Evolutionary conservation across 2,888 invertebrate species (phyloP).

Genomic region (Cacoxenus indagator): DNA sequence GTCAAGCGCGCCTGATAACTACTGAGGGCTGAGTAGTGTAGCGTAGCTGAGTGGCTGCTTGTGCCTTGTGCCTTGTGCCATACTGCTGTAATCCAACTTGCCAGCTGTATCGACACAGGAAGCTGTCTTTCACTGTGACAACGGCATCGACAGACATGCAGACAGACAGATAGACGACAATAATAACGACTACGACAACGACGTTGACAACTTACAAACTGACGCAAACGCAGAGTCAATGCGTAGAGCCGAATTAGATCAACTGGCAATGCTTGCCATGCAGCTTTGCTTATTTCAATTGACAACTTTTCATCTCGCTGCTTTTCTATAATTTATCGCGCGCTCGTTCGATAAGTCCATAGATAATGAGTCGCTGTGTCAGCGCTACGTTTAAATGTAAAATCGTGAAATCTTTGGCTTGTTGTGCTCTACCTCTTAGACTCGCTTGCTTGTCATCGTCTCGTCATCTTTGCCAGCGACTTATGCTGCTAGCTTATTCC

Average conservation of each 20-base stretch:
- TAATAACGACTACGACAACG: not conserved
- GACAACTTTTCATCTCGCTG: slow-evolving; percentile 2
- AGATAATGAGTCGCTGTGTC: slow-evolving; percentile 53
- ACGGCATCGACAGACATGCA: not conserved
- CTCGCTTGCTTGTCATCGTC: not conserved
- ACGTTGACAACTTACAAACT: not conserved
- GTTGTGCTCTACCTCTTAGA: not conserved
- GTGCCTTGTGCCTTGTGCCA: not conserved
- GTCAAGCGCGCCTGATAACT: not conserved
- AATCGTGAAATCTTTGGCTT: slow-evolving; percentile 13
- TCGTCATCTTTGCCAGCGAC: not conserved
- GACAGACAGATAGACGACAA: not conserved
- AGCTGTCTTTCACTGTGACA: not conserved
- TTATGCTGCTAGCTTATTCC: slow-evolving; percentile 29
- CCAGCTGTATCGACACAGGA: slow-evolving; percentile 5
- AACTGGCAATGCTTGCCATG: not conserved
- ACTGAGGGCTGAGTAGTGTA: not conserved
- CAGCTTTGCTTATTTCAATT: not conserved
- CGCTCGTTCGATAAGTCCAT: slow-evolving; percentile 51
- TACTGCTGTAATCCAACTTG: not conserved
- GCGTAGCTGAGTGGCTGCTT: not conserved
- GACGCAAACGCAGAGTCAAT: not conserved
- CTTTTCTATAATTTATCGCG: slow-evolving; percentile 18
- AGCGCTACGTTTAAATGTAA: slow-evolving; percentile 12
- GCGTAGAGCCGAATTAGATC: not conserved